Conservation (phyloP, 2,113 vertebrate species). For the Callochromis pleurospilus region DNA sequence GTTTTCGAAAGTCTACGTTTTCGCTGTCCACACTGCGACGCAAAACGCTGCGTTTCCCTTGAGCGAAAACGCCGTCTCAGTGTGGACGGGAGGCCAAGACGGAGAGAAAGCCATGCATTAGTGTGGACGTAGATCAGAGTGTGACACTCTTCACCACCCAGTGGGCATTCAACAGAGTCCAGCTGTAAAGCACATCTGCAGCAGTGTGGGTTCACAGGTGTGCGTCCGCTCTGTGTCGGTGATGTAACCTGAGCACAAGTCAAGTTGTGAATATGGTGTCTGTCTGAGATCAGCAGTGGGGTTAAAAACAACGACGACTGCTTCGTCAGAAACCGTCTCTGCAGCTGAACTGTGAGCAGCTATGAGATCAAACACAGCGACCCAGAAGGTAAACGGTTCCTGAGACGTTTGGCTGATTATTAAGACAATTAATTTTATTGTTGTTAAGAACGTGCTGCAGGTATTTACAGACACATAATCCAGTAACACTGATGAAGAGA, state of each 20-base stretch:
- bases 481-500: background rate
- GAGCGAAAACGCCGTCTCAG: background rate
- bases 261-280: rapidly evolving
- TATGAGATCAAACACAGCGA: background rate
- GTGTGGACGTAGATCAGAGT: background rate
- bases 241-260: background rate
- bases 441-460: background rate
- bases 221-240: background rate
- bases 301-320: background rate
- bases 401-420: background rate
- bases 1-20: background rate
- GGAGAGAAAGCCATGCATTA: background rate
- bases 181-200: background rate
- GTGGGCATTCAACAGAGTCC: background rate
- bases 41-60: background rate
- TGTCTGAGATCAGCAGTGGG: background rate
- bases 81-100: background rate
- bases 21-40: background rate
- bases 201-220: background rate
- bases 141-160: background rate
- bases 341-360: background rate
- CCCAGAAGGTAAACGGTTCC: background rate
- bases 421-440: no score
- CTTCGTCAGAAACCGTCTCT: background rate
- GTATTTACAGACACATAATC: background rate